A percentile compares a stretch with the other conserved stretches of the same genome.
These are phyloP conservation scores for Enteromius viviparus DNA, from an alignment of 2,797 vertebrate species.

Conservation along the genomic window DNA sequence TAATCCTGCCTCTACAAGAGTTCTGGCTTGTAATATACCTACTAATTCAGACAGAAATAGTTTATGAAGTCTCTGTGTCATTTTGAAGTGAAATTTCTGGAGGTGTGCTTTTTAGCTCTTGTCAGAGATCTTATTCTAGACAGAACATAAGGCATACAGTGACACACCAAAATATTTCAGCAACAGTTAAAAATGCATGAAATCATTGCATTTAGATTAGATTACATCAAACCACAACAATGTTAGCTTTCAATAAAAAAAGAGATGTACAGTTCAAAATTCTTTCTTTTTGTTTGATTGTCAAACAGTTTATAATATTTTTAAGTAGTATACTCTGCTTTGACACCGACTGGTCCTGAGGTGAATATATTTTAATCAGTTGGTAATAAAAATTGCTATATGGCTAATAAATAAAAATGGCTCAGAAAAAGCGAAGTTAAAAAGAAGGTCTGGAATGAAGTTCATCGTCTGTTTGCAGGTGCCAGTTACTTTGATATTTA, in stretches of 20 bases:
- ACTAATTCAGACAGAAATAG: background rate
- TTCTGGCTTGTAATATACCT: background rate
- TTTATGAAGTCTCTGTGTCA: background rate
- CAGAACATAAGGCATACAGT: background rate
- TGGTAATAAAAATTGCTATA: background rate
- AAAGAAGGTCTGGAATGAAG: background rate
- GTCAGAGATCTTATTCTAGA: background rate
- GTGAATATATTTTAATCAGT: background rate
- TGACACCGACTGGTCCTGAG: background rate
- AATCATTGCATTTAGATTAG: background rate
- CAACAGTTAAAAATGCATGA: background rate
- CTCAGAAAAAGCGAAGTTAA: background rate
- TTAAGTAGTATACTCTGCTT: background rate
- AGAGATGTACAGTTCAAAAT: background rate
- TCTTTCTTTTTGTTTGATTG: background rate
- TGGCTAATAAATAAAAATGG: background rate
- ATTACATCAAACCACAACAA: background rate
- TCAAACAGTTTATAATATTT: background rate
- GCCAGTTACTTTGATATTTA: background rate
- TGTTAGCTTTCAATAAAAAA: background rate
- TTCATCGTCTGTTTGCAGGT: background rate
- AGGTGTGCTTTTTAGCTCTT: background rate
- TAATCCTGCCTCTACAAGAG: background rate
- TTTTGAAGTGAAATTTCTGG: background rate
- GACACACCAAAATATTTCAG: background rate